phyloP scores from a whole-genome alignment of 1,140 invertebrate genomes.

The Meloidogyne hapla region DNA sequence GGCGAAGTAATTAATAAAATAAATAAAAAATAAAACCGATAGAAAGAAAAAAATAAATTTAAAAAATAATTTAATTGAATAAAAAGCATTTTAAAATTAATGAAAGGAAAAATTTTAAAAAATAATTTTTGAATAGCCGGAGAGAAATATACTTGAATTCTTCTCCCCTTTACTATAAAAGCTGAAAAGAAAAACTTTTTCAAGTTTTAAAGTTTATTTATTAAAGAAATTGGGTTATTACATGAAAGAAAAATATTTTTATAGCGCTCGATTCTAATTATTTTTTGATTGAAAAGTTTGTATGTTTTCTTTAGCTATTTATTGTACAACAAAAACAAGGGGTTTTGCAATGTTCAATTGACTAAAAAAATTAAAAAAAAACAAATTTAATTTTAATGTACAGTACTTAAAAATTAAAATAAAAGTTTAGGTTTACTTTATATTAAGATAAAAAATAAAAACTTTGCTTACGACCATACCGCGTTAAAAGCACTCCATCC shows the following conservation, averaged over 20 bases:
- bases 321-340: neutral
- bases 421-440: no score
- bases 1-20: neutral
- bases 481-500: no score
- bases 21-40: neutral
- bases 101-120: no score
- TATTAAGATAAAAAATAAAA: no score
- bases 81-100: neutral
- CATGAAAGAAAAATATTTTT: neutral
- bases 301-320: neutral
- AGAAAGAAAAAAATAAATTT: neutral
- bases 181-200: neutral
- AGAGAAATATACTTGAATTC: slow-evolving; percentile 2
- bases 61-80: neutral
- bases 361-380: neutral
- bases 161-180: neutral
- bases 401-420: no score
- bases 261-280: neutral
- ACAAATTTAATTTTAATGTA: neutral
- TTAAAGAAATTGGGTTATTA: slow-evolving; percentile 1
- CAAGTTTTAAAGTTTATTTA: slow-evolving; percentile 6
- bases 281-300: neutral
- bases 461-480: no score
- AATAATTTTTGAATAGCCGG: neutral
- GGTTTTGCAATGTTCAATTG: neutral